Conservation (phyloP, 2,888 invertebrate genomes). For the Meloe dianella region DNA sequence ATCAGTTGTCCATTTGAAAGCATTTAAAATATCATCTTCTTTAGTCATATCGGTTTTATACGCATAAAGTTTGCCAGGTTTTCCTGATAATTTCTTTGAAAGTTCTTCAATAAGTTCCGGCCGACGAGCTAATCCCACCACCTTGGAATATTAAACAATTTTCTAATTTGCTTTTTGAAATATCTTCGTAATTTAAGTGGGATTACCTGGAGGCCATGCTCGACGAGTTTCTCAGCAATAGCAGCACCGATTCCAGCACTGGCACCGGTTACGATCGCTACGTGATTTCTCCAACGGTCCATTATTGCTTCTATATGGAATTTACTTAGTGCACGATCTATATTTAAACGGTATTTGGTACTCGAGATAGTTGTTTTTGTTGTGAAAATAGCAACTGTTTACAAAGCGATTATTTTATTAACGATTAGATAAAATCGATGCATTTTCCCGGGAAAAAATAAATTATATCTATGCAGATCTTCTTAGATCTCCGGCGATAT, state of each 20-base stretch:
- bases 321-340: not conserved
- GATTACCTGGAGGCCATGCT: not conserved
- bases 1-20: too few species aligned
- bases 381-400: too few species aligned
- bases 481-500: too few species aligned
- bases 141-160: not conserved
- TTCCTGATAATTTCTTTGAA: not conserved
- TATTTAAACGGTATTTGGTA: not conserved
- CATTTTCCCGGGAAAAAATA: too few species aligned
- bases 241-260: too few species aligned
- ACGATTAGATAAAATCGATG: too few species aligned
- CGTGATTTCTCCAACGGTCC: not conserved
- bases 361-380: too few species aligned
- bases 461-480: too few species aligned
- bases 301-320: not conserved
- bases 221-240: not conserved
- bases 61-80: constrained; percentile 8
- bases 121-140: constrained; percentile 14
- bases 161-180: not conserved
- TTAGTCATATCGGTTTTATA: too few species aligned
- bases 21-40: too few species aligned
- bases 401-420: too few species aligned
- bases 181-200: not conserved
- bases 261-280: too few species aligned
- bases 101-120: constrained; percentile 3